These are phyloP conservation scores for Hoplias malabaricus DNA, from an alignment of 2,113 vertebrate genomes.

Conservation along the genomic window DNA sequence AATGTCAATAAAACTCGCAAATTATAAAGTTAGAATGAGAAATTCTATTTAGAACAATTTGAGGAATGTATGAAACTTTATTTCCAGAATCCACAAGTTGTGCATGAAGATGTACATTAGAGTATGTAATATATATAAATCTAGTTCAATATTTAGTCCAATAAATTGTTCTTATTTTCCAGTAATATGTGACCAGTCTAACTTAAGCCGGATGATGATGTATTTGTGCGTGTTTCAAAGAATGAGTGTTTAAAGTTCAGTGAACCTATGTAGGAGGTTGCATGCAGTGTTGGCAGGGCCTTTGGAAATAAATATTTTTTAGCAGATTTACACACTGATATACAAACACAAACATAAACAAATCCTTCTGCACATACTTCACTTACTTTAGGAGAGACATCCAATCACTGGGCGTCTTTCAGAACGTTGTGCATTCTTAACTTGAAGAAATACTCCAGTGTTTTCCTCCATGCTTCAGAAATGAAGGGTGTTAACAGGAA, in stretches of 20 bases:
- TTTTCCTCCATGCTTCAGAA: background rate
- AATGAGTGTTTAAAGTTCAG: slow-evolving; percentile 14
- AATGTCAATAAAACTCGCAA: slow-evolving; percentile 13
- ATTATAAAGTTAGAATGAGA: slow-evolving; percentile 24
- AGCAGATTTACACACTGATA: slow-evolving; percentile 7
- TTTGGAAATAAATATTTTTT: slow-evolving; percentile 18
- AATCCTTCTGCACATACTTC: background rate
- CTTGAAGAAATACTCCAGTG: background rate
- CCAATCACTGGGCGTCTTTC: background rate
- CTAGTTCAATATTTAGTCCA: slow-evolving; percentile 39
- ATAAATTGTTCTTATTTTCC: slow-evolving; percentile 50
- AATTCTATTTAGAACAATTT: slow-evolving; percentile 42
- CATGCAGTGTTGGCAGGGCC: background rate
- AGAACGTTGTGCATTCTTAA: background rate
- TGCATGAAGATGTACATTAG: slow-evolving; percentile 50
- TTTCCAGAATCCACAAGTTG: slow-evolving; percentile 41
- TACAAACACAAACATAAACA: background rate
- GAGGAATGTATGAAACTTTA: slow-evolving; percentile 37
- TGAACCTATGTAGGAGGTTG: slow-evolving; percentile 12
- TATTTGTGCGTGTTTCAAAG: background rate
- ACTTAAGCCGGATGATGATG: slow-evolving; percentile 22
- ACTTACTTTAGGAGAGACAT: background rate
- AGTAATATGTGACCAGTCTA: slow-evolving; percentile 50
- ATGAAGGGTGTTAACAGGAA: too few species aligned
- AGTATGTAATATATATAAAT: slow-evolving; percentile 39